Percentiles rank a stretch among this genome's conserved stretches.
These are phyloP conservation scores for Barypeithes pellucidus DNA, from an alignment of 2,888 invertebrate genomes.

Conservation along the genomic window DNA sequence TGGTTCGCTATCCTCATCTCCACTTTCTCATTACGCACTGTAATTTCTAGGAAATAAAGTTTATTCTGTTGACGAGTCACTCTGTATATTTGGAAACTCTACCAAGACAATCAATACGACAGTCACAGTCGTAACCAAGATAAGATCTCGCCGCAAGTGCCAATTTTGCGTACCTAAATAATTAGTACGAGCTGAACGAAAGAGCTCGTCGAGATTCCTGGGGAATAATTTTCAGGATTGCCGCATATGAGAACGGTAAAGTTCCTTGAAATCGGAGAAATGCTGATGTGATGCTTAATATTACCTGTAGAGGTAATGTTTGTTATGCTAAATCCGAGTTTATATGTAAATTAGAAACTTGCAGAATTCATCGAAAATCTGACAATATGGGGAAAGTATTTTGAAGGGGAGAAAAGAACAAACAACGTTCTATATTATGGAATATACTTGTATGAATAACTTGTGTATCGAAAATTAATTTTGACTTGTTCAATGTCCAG, in stretches of 20 bases:
- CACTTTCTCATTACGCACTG: too few species aligned
- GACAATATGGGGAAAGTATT: background rate
- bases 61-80: background rate
- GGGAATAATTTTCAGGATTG: conserved; percentile 16
- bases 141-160: conserved; percentile 2
- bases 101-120: background rate
- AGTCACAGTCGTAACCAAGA: background rate
- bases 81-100: background rate
- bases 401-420: background rate
- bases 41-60: too few species aligned
- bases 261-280: conserved; percentile 12
- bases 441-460: too few species aligned
- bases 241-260: conserved; percentile 14
- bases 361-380: background rate
- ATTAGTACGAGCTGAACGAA: conserved; percentile 9
- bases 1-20: too few species aligned
- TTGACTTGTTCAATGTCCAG: too few species aligned
- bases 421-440: too few species aligned
- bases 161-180: conserved; percentile 11
- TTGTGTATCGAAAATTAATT: too few species aligned
- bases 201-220: conserved; percentile 15
- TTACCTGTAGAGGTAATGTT: conserved; percentile 6
- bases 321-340: background rate
- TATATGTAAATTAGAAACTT: background rate
- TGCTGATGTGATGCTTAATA: conserved; percentile 12